Percentiles rank a stretch among this genome's conserved stretches.
Evolutionary conservation across 2,797 vertebrate genomes (phyloP).

Genomic region (Margarornis squamiger): DNA sequence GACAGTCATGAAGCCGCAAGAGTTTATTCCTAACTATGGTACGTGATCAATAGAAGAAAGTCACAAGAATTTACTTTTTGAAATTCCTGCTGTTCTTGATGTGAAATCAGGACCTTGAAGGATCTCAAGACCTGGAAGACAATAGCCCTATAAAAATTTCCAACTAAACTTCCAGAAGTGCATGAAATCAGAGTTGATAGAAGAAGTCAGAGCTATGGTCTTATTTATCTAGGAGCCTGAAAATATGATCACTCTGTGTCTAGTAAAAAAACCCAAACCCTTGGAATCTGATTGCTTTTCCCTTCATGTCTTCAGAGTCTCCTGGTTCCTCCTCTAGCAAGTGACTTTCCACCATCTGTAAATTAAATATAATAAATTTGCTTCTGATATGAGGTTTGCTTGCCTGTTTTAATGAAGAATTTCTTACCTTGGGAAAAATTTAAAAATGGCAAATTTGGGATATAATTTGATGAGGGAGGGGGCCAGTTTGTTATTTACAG

Average conservation of each 20-base stretch:
- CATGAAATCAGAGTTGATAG: not conserved
- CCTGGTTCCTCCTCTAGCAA: not conserved
- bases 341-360: not conserved
- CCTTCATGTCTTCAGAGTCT: not conserved
- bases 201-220: not conserved
- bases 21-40: not conserved
- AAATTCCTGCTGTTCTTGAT: not conserved
- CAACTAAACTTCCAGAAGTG: not conserved
- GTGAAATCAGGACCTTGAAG: not conserved
- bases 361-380: not conserved
- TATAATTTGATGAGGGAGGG: not conserved
- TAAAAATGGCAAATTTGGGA: not conserved
- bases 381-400: not conserved
- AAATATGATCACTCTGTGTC: not conserved
- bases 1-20: not conserved
- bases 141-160: not conserved
- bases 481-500: not conserved
- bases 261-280: not conserved
- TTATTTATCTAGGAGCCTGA: not conserved
- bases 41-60: not conserved
- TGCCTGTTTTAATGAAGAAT: not conserved
- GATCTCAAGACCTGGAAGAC: not conserved
- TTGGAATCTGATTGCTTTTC: not conserved
- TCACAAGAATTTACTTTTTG: not conserved
- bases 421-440: not conserved